Evolutionary conservation across 2,113 vertebrate species (phyloP).

Genomic region (Pygoscelis antarcticus): DNA sequence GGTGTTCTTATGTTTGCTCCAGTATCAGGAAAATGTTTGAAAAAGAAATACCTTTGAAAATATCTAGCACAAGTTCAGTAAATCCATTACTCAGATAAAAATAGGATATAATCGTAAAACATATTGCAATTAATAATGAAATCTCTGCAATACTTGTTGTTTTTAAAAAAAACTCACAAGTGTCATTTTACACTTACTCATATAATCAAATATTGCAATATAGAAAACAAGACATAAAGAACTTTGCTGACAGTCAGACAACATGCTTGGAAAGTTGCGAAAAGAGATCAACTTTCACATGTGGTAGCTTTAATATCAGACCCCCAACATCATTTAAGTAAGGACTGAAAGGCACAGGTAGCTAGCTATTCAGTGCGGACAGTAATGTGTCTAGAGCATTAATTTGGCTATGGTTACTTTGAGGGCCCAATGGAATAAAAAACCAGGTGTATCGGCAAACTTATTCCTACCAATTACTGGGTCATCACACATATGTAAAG

Average conservation of each 20-base stretch:
- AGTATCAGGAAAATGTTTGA: background rate
- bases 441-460: rapidly evolving
- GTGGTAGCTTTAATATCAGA: background rate
- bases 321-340: background rate
- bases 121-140: background rate
- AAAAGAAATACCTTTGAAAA: background rate
- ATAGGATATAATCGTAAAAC: background rate
- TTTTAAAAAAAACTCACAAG: background rate
- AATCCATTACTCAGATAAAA: background rate
- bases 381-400: background rate
- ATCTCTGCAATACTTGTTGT: background rate
- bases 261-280: background rate
- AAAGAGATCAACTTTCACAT: background rate
- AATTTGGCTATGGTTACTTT: background rate
- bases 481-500: background rate
- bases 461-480: background rate
- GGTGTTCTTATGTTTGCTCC: background rate
- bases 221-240: background rate
- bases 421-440: background rate
- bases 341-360: background rate
- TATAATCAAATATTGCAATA: background rate
- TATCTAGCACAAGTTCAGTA: background rate
- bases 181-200: background rate
- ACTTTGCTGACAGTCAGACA: background rate
- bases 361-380: background rate